phyloP scores from a whole-genome alignment of 2,113 vertebrate species.

The Halichoeres trimaculatus region DNA sequence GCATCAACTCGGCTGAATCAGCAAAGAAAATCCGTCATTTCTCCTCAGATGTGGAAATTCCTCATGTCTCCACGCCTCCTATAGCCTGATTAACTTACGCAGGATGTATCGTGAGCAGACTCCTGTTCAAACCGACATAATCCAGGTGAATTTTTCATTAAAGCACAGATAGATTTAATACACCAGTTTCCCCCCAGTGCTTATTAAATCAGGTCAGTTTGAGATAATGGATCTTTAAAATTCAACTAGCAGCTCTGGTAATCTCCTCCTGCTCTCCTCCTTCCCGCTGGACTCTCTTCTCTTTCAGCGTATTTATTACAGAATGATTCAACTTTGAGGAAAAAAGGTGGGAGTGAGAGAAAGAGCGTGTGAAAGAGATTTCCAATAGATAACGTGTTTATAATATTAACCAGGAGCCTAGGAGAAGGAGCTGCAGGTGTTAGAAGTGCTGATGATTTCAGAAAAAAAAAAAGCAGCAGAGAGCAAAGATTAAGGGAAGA shows the following conservation, averaged over 20 bases:
- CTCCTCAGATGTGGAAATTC: constrained; percentile 41
- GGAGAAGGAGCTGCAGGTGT: constrained; percentile 44
- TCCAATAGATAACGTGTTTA: constrained; percentile 68
- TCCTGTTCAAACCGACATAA: constrained; percentile 63
- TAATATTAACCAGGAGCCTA: constrained; percentile 64
- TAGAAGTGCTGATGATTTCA: constrained; percentile 64
- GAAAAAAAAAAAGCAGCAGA: constrained; percentile 56
- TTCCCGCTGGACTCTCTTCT: constrained; percentile 57
- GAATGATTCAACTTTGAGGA: constrained; percentile 67
- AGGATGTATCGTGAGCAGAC: constrained; percentile 13
- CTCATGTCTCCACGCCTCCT: constrained; percentile 26
- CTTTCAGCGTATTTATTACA: constrained; percentile 66
- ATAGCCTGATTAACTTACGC: constrained; percentile 57
- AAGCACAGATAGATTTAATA: constrained; percentile 71
- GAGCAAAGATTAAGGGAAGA: constrained; percentile 53
- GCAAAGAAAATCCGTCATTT: constrained; percentile 46
- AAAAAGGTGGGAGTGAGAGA: constrained; percentile 38
- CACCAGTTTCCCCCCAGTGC: constrained; percentile 59
- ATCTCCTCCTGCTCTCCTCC: constrained; percentile 55
- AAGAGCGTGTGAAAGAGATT: constrained; percentile 71
- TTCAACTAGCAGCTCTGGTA: constrained; percentile 72
- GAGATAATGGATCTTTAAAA: constrained; percentile 81
- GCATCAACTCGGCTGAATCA: constrained; percentile 60
- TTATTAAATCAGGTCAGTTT: constrained; percentile 79
- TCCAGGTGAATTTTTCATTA: constrained; percentile 76